Base-by-base conservation (phyloP, 1,140 invertebrate genomes). In the Habropoda laboriosa region DNA sequence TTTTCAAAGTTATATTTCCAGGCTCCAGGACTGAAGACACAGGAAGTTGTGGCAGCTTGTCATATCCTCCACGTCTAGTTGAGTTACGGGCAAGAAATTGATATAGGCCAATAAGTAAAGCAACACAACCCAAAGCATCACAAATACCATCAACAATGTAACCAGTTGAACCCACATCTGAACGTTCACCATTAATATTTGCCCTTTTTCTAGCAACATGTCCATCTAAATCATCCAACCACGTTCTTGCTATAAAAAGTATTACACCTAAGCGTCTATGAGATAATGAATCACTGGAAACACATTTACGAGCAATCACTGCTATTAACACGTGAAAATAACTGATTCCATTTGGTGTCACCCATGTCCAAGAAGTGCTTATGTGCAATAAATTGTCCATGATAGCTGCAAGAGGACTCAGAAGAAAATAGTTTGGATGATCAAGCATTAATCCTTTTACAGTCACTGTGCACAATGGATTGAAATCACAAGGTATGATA, bases 341-440 rank as follows among this genome's bases (percentile, higher is more conserved):
- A 57, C 96, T 97, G 80, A 97, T 96, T 89, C 95, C 94, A 91
- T 97, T 97, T 0, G 96, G 96, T 5, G 96, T 96, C 51, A 97
- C 94, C 89, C 95, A 96, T 7, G 91, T 80, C 89, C 93, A 92
- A 32, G 92, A 94, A 24, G 94, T 91, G 0, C 95, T 96, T 80
- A 96, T 95, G 2, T 94, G 93, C 51, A 96, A 88, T 21, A 95
- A 86, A 85, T 94, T 91, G 86, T 96, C 95, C 16, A 96, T 89
- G 42, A 96, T 91, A 5, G 94, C 94, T 27, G 95, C 96, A 32
- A 96, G 86, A 0, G 96, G 96, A n/a, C 95, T 95, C 74, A 96
- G 95, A 18, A 97, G 90, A 86, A 96, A 97, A 88, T 96, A 95
- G 89, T 97, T 97, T 7, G 96, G 94, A 81, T 96, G 95, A 87